A percentile compares a stretch with the other conserved stretches of the same genome.
These are phyloP conservation scores for Bursaphelenchus okinawaensis DNA, from an alignment of 2,888 invertebrate species.

Conservation along the genomic window DNA sequence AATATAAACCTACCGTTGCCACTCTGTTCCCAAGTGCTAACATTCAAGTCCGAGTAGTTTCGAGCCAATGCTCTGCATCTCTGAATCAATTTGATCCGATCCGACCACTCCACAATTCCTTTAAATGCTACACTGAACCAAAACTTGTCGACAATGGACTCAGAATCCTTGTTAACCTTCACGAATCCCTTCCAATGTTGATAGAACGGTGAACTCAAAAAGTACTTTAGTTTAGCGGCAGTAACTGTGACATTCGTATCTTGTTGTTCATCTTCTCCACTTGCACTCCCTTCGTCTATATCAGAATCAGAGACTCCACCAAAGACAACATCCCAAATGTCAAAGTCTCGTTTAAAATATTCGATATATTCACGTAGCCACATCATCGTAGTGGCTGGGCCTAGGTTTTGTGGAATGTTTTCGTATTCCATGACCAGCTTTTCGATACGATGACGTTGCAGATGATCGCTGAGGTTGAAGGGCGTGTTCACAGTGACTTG, in stretches of 20 bases:
- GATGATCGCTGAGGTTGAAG: conserved; percentile 35
- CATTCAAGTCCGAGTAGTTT: conserved; percentile 42
- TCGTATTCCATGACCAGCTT: conserved; percentile 51
- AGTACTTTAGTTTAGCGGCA: conserved; percentile 33
- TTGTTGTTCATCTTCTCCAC: conserved; percentile 4
- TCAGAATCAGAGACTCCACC: conserved; percentile 7
- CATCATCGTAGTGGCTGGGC: conserved; percentile 40
- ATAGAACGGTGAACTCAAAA: conserved; percentile 51
- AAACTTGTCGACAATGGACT: conserved; percentile 23
- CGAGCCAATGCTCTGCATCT: conserved; percentile 48
- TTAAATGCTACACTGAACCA: conserved; percentile 51
- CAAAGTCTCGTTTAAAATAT: conserved; percentile 31
- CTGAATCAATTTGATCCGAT: conserved; percentile 49
- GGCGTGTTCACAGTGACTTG: conserved; percentile 48
- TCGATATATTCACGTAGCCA: conserved; percentile 53
- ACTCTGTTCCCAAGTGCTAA: conserved; percentile 43
- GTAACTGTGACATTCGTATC: conserved; percentile 19
- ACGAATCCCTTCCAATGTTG: conserved; percentile 50
- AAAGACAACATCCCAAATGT: conserved; percentile 23
- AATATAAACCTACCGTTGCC: conserved; percentile 12
- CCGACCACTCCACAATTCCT: conserved; percentile 50
- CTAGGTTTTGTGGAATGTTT: conserved; percentile 38
- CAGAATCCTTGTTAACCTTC: conserved; percentile 15
- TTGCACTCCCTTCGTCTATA: neutral
- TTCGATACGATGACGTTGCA: conserved; percentile 39